phyloP scores from a whole-genome alignment of 2,113 vertebrate genomes.

The Vidua macroura region DNA sequence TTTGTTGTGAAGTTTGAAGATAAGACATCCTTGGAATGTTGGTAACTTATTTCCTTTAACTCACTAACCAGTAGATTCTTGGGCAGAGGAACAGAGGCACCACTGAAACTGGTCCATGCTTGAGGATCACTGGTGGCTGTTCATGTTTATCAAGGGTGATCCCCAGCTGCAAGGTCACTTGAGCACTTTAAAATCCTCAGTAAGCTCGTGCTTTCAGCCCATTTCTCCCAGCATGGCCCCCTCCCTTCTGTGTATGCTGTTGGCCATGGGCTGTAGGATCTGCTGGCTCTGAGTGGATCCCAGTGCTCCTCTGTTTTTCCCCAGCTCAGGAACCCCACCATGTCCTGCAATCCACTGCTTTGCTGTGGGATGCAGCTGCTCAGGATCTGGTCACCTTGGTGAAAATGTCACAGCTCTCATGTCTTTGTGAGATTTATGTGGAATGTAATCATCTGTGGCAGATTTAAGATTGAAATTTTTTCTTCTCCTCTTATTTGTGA shows the following conservation, averaged over 20 bases:
- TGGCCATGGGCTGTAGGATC: not conserved
- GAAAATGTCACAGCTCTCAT: not conserved
- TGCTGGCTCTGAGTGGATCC: not conserved
- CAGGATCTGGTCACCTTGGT: not conserved
- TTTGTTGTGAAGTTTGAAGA: not conserved
- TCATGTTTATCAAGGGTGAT: not conserved
- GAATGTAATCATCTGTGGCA: not conserved
- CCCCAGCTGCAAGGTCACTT: not conserved
- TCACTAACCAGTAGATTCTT: not conserved
- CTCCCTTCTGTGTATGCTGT: no score
- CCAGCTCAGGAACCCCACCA: not conserved
- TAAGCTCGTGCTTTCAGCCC: not conserved
- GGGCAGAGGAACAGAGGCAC: not conserved
- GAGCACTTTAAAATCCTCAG: not conserved
- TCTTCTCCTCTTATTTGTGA: not conserved
- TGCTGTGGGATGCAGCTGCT: not conserved
- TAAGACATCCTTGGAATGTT: not conserved
- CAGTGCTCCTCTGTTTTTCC: rapidly evolving
- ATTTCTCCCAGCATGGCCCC: not conserved
- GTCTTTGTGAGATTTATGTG: not conserved
- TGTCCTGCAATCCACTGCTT: not conserved
- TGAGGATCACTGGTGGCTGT: not conserved
- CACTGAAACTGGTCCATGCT: rapidly evolving
- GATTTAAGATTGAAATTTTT: not conserved
- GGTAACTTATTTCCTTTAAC: not conserved